A percentile compares a stretch with the other conserved stretches of the same genome.
phyloP scores from a whole-genome alignment of 2,113 vertebrate species.

The Bombycilla garrulus region DNA sequence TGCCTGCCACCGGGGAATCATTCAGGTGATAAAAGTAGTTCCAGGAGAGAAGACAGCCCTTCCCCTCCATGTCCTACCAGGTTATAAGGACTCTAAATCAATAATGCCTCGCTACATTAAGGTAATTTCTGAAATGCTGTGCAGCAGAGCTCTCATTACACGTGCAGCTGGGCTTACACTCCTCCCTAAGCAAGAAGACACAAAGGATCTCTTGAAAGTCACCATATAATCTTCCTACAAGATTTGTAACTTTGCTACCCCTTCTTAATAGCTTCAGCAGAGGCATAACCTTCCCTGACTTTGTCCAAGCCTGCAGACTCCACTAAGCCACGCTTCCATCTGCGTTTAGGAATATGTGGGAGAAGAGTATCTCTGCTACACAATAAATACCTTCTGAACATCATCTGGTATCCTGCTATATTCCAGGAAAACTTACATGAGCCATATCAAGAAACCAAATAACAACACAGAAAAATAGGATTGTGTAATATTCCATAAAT shows the following conservation, averaged over 20 bases:
- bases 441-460: background rate
- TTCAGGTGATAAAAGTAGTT: background rate
- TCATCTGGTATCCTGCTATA: background rate
- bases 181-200: background rate
- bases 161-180: background rate
- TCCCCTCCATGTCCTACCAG: accelerated
- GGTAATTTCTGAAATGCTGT: background rate
- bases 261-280: background rate
- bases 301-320: background rate
- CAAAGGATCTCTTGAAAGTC: background rate
- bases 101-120: background rate
- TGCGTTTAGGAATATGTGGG: background rate
- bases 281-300: background rate
- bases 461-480: background rate
- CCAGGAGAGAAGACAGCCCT: background rate
- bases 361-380: background rate
- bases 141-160: background rate
- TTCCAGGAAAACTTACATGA: background rate
- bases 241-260: background rate
- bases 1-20: background rate
- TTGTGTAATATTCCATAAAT: background rate
- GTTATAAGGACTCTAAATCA: background rate
- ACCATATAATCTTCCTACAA: background rate
- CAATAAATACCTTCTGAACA: background rate
- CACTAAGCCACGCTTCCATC: background rate